Conservation (phyloP, 2,113 vertebrate species). For the Willisornis vidua region DNA sequence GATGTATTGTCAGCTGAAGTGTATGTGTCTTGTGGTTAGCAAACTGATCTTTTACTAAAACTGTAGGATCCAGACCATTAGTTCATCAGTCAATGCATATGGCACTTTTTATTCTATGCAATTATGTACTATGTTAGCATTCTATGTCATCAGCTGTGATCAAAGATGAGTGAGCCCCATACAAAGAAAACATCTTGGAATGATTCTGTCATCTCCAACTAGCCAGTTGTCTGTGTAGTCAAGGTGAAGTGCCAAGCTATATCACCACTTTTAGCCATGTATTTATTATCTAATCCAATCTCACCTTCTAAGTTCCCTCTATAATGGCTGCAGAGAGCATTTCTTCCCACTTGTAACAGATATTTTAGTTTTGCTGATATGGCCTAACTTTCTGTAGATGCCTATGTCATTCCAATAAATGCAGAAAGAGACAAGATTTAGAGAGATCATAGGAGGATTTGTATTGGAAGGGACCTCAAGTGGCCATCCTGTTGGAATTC, state of each 20-base stretch:
- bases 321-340: neutral
- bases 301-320: neutral
- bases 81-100: neutral
- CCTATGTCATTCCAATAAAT: neutral
- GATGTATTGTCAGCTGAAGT: conserved; percentile 50
- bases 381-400: neutral
- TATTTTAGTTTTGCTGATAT: neutral
- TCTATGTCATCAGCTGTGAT: neutral
- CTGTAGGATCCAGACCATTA: neutral
- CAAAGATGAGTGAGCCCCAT: neutral
- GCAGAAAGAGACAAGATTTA: neutral
- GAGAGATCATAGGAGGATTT: neutral
- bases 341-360: neutral
- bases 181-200: neutral
- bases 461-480: neutral
- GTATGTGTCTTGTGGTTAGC: neutral
- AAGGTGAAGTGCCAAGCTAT: fast-evolving
- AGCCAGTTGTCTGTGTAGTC: neutral
- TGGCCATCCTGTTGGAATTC: neutral
- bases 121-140: neutral
- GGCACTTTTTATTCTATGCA: neutral
- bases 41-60: conserved; percentile 9
- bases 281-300: neutral
- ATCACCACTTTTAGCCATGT: neutral
- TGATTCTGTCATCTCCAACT: neutral